Conservation (phyloP, 2,888 invertebrate species). For the Reticulitermes lucifugus region DNA sequence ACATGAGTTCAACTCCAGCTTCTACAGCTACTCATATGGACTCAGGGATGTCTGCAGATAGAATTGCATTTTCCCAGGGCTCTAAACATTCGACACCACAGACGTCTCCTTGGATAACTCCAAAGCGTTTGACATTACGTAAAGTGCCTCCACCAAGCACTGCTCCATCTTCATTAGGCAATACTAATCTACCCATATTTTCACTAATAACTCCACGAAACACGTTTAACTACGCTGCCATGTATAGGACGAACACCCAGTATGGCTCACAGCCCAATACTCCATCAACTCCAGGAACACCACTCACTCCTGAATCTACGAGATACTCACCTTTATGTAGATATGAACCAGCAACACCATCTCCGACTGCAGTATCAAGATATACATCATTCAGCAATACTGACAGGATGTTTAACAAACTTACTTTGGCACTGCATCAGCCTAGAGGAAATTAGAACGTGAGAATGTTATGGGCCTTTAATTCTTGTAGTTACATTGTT, state of each 20-base stretch:
- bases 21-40: background rate
- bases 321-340: background rate
- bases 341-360: background rate
- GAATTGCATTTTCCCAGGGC: background rate
- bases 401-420: background rate
- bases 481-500: too few species aligned
- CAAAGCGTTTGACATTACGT: constrained; percentile 5
- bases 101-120: background rate
- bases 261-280: background rate
- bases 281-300: background rate
- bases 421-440: background rate
- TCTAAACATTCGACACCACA: background rate
- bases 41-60: background rate
- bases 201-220: background rate
- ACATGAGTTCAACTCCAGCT: background rate
- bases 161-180: background rate
- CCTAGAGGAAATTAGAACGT: background rate
- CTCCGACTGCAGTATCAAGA: background rate
- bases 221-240: background rate
- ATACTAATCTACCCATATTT: background rate
- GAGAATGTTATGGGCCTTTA: background rate
- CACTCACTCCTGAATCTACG: background rate
- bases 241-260: background rate
- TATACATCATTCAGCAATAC: background rate
- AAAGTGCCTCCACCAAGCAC: background rate